Percentiles rank a stretch among this genome's conserved stretches.
Evolutionary conservation across 2,888 invertebrate genomes (phyloP).

Genomic region (Ptychoptera contaminata): DNA sequence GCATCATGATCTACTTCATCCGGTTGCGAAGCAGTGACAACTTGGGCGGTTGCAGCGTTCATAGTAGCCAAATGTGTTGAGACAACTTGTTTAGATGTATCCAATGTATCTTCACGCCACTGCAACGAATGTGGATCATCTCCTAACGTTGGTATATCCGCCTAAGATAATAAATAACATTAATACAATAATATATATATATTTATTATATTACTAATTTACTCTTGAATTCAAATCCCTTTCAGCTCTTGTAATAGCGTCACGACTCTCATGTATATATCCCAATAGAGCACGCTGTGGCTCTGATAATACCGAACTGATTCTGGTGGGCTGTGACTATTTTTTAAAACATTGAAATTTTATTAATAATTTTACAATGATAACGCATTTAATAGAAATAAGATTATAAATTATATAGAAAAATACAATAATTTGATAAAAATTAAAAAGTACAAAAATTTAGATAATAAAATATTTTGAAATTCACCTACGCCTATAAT

Average conservation of each 20-base stretch:
- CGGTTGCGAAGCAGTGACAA: conserved; percentile 77
- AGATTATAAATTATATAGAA: no score
- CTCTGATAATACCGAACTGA: conserved; percentile 73
- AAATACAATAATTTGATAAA: not conserved
- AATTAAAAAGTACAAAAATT: not conserved
- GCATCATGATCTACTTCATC: conserved; percentile 92
- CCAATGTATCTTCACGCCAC: conserved; percentile 89
- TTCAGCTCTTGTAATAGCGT: conserved; percentile 75
- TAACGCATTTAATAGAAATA: no score
- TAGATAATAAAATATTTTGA: not conserved
- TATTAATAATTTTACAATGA: no score
- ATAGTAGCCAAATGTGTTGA: conserved; percentile 96
- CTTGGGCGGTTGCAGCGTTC: conserved; percentile 98
- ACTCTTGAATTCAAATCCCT: conserved; percentile 46
- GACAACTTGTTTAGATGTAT: conserved; percentile 90
- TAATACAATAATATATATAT: not conserved
- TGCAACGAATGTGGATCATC: conserved; percentile 72
- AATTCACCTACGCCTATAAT: conserved; percentile 8
- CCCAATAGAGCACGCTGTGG: conserved; percentile 86
- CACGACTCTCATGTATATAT: conserved; percentile 79
- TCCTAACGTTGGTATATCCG: conserved; percentile 55
- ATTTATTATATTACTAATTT: conserved; percentile 4
- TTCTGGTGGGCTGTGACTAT: conserved; percentile 50
- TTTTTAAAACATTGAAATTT: not conserved
- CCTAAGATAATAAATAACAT: conserved; percentile 16